Conservation (phyloP, 2,113 vertebrate genomes). For the Alectura lathami region DNA sequence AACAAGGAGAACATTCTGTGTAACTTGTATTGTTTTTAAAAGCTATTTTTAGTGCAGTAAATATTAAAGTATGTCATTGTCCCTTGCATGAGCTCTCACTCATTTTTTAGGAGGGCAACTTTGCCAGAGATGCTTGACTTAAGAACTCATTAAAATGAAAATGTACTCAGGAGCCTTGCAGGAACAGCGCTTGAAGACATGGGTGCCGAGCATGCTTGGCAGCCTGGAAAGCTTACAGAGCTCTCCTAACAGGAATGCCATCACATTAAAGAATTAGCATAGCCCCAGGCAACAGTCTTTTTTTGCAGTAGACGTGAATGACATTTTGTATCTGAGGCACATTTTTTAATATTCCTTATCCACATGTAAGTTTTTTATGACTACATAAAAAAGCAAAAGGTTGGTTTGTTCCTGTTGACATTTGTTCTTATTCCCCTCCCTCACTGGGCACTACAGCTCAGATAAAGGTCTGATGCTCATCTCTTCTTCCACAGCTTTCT, state of each 20-base stretch:
- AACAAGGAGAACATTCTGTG: constrained; percentile 2
- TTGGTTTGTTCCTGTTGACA: constrained; percentile 61
- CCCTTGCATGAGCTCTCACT: constrained; percentile 57
- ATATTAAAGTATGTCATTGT: constrained; percentile 63
- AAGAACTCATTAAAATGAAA: constrained; percentile 77
- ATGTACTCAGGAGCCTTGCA: constrained; percentile 59
- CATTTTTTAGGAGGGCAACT: constrained; percentile 66
- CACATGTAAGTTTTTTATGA: background rate
- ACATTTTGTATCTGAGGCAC: constrained; percentile 55
- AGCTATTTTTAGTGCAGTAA: constrained; percentile 54
- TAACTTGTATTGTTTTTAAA: constrained; percentile 20
- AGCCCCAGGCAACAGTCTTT: constrained; percentile 2
- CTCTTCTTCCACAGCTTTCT: background rate
- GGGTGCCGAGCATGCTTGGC: constrained; percentile 28
- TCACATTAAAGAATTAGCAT: constrained; percentile 67
- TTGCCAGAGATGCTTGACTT: constrained; percentile 71
- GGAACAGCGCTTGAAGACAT: constrained; percentile 8
- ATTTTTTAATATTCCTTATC: constrained; percentile 41
- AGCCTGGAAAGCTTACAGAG: constrained; percentile 50
- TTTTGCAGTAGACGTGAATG: background rate
- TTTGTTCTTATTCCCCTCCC: constrained; percentile 38
- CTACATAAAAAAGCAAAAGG: constrained; percentile 51
- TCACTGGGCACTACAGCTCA: background rate
- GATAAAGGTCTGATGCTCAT: background rate
- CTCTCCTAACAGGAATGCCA: constrained; percentile 52